phyloP scores from a whole-genome alignment of 1,140 invertebrate species.

The Drosophila littoralis region DNA sequence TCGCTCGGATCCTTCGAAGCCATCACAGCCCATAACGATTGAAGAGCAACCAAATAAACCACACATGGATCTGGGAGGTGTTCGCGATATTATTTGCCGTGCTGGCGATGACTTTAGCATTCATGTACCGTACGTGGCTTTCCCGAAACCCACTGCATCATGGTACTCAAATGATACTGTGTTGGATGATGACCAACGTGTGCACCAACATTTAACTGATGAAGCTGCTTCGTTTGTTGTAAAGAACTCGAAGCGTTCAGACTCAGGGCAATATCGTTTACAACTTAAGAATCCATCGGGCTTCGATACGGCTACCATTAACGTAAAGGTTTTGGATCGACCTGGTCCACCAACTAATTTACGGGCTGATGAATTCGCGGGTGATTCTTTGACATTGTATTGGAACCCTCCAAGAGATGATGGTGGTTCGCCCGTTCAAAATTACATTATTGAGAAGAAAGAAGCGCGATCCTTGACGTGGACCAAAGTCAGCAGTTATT shows the following conservation, averaged over 20 bases:
- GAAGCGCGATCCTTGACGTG: conserved; percentile 93
- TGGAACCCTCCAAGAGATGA: conserved; percentile 99
- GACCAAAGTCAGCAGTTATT: conserved; percentile 96
- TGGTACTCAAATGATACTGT: conserved; percentile 94
- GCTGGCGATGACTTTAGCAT: conserved; percentile 99
- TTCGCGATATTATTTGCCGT: conserved; percentile 97
- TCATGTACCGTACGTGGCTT: conserved; percentile 96
- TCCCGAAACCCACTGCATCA: conserved; percentile 96
- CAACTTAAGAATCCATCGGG: conserved; percentile 97
- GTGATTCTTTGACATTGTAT: conserved; percentile 96
- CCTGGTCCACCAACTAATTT: conserved; percentile 94
- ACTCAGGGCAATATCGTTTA: conserved; percentile 96
- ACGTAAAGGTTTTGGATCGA: conserved; percentile 96
- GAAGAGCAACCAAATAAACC: conserved; percentile 99
- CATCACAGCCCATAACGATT: conserved; percentile 92
- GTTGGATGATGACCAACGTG: conserved; percentile 90
- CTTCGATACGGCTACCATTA: conserved; percentile 96
- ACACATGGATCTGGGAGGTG: conserved; percentile 94
- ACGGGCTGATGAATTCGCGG: conserved; percentile 96
- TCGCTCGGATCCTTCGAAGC: conserved; percentile 95
- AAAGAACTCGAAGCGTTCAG: conserved; percentile 94
- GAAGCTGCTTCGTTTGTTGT: conserved; percentile 96
- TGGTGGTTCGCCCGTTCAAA: conserved; percentile 97
- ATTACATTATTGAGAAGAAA: conserved; percentile 98
- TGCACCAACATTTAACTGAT: conserved; percentile 93